Conservation (phyloP, 2,888 invertebrate species). For the Schrankia costaestrigalis region DNA sequence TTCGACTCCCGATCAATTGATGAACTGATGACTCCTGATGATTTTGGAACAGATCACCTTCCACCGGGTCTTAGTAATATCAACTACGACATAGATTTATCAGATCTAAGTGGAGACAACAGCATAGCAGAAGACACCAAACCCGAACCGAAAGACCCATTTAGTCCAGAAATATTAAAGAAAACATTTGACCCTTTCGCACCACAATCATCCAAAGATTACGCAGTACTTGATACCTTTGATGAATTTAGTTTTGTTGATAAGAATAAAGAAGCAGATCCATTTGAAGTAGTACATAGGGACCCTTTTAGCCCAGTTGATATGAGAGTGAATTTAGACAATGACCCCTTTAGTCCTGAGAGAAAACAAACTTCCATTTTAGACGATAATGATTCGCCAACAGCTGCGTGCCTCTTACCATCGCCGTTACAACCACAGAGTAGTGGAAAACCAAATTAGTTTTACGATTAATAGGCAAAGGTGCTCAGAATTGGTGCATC, state of each 20-base stretch:
- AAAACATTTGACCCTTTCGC: slow-evolving; percentile 76
- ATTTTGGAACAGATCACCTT: slow-evolving; percentile 74
- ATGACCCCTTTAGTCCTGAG: slow-evolving; percentile 27
- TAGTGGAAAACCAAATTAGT: slow-evolving; percentile 42
- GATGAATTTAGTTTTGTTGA: slow-evolving; percentile 62
- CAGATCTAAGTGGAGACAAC: slow-evolving; percentile 87
- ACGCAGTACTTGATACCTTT: slow-evolving; percentile 51
- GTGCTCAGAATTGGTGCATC: too few relatives aligned
- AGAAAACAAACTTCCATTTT: slow-evolving; percentile 53
- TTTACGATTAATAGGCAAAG: too few relatives aligned
- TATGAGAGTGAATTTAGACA: slow-evolving; percentile 11
- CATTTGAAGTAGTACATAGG: slow-evolving; percentile 61
- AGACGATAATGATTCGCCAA: slow-evolving; percentile 66
- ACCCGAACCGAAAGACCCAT: slow-evolving; percentile 72
- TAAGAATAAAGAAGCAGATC: slow-evolving; percentile 42
- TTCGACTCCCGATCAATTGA: slow-evolving; percentile 82
- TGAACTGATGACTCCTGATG: slow-evolving; percentile 82
- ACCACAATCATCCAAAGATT: slow-evolving; percentile 55
- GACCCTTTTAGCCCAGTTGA: slow-evolving; percentile 39
- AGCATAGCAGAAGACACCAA: slow-evolving; percentile 82
- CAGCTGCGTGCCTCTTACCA: slow-evolving; percentile 74
- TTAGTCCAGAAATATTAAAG: slow-evolving; percentile 75
- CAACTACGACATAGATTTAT: slow-evolving; percentile 88
- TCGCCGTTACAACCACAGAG: slow-evolving; percentile 81
- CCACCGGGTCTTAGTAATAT: slow-evolving; percentile 84